phyloP scores from a whole-genome alignment of 2,888 invertebrate genomes.

The Himalopsyche tibetana region DNA sequence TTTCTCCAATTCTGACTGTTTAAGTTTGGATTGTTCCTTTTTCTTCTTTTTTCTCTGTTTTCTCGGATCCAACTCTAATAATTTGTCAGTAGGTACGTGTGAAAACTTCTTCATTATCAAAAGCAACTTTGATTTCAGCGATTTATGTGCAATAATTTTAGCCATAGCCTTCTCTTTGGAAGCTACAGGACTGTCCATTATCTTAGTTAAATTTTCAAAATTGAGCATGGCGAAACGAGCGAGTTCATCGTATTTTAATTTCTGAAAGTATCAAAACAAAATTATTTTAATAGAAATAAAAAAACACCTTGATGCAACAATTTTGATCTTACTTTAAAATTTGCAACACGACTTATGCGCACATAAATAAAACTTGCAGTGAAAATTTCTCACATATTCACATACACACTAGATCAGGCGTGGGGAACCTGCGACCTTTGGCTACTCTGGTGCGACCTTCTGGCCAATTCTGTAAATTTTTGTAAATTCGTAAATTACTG shows the following conservation, averaged over 20 bases:
- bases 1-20: conserved; percentile 35
- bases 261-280: conserved; percentile 57
- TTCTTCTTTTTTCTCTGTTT: conserved; percentile 57
- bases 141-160: conserved; percentile 59
- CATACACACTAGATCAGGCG: no score
- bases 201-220: conserved; percentile 55
- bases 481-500: no score
- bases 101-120: conserved; percentile 58
- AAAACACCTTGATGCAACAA: no score
- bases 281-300: not conserved
- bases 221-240: conserved; percentile 61
- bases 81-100: conserved; percentile 53
- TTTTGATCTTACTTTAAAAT: no score
- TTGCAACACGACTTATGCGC: no score
- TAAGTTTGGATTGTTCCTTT: conserved; percentile 57
- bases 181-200: conserved; percentile 62
- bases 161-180: conserved; percentile 63
- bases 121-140: conserved; percentile 54
- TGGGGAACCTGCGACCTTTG: no score
- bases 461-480: no score
- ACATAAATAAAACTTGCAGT: no score
- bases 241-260: conserved; percentile 57
- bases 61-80: conserved; percentile 59
- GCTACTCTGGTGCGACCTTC: no score
- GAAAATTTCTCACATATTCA: no score